These are phyloP conservation scores for Ptiloglossa arizonensis DNA, from an alignment of 1,140 invertebrate species.

Conservation along the genomic window DNA sequence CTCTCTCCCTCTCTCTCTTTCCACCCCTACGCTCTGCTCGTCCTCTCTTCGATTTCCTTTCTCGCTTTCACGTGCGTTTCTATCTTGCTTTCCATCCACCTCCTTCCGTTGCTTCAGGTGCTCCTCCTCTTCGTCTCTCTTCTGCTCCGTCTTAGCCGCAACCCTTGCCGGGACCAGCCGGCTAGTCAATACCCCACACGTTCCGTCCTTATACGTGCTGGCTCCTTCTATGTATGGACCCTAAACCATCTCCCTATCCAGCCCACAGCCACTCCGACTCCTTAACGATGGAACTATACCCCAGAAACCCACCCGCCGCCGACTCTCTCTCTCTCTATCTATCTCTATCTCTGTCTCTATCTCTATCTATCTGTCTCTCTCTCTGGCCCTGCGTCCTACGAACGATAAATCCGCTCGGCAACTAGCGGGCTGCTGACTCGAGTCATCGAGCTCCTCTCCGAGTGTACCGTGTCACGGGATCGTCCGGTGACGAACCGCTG, in stretches of 20 bases:
- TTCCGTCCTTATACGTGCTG: constrained; percentile 68
- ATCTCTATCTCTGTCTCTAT: too few relatives aligned
- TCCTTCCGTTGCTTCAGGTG: constrained; percentile 58
- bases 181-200: constrained; percentile 77
- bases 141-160: constrained; percentile 78
- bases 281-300: constrained; percentile 71
- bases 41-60: constrained; percentile 40
- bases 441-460: constrained; percentile 51
- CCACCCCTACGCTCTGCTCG: constrained; percentile 32
- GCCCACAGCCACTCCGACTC: constrained; percentile 62
- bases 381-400: constrained; percentile 48
- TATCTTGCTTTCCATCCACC: constrained; percentile 53
- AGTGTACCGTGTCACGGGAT: constrained; percentile 14
- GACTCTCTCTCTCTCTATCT: constrained; percentile 31
- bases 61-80: constrained; percentile 57
- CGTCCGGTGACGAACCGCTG: constrained; percentile 15
- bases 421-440: constrained; percentile 70
- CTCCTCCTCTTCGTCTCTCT: constrained; percentile 62
- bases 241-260: constrained; percentile 68
- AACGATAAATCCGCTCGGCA: constrained; percentile 72
- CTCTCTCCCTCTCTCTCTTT: constrained; percentile 17
- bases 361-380: too few relatives aligned
- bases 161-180: constrained; percentile 78
- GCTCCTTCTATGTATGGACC: constrained; percentile 67
- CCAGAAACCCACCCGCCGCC: constrained; percentile 38